Evolutionary conservation across 2,113 vertebrate genomes (phyloP), one percentile per base, ranked within the genome.

Genomic region (Hemicordylus capensis): DNA sequence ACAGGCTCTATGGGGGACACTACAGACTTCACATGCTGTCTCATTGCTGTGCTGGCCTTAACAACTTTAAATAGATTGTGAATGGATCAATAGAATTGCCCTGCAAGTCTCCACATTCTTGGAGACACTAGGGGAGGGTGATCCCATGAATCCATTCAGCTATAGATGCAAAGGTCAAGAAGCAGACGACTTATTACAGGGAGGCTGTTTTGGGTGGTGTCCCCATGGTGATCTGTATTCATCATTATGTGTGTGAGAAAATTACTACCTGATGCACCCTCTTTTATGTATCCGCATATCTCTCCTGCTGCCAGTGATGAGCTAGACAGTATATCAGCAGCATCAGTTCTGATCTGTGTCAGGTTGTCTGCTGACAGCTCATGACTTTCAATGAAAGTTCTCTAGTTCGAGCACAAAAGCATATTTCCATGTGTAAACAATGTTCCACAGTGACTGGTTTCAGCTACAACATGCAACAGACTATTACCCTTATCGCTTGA

Each of bases 401-500:
- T 74, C 2, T 44, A 70, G 67, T 77, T 93, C 20, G 85, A 86
- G 54, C 42, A 56, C 4, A 88, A 74, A 89, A 22, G 26, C 42
- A 79, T 51, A 72, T 80, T 63, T 15, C 59, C 0, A 61, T 2
- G 11, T 51, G 42, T 70, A 54, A 59, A 39, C 42, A 24, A n/a
- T 83, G 44, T 20, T 75, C 37, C 80, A 15, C 1, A 31, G 1
- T 48, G 89, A 17, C 4, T 1, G 67, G 69, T 90, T 74, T 61
- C 74, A 63, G 8, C 59, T 86, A 61, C 4, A 63, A 51, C 44
- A 44, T n/a, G 64, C 69, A 59, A 56, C 24, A 74, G 42, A 74
- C 22, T 56, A 90, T 90, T 87, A 39, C 15, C 39, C 2, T 88
- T 92, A 72, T 89, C 88, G 82, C 61, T 85, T 54, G 1, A 88